Base-by-base conservation (phyloP, 2,888 invertebrate species). In the Leptopilina drosophilae region DNA sequence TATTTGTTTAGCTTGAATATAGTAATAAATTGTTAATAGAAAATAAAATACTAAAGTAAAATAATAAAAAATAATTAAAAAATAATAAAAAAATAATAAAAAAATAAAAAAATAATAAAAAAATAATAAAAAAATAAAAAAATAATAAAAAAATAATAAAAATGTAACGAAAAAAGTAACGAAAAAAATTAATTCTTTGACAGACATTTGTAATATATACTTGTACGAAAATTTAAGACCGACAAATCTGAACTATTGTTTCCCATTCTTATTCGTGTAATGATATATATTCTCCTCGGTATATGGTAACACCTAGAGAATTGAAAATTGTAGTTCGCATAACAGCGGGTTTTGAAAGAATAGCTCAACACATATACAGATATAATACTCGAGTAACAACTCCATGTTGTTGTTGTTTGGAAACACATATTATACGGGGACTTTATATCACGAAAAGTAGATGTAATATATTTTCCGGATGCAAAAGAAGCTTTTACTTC, bases 171-270 rank as follows among this genome's bases (percentile, higher is more conserved):
- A 46, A 46, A n/a, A n/a, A n/a, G n/a, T n/a, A n/a, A n/a, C n/a
- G n/a, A n/a, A n/a, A 46, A 46, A 5, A 9, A 9, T 7, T 46
- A 56, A 73, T 73, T 11, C 33, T 33, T 73, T 56, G 73, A 73
- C 73, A 73, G 73, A 9, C 9, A 33, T 53, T 73, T n/a, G 56
- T 53, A 73, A 73, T 42, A 42, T 8, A 33, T 33, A 33, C 33
- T 33, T 33, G 33, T 33, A 33, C 33, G 5, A 56, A 73, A 56
- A n/a, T n/a, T 53, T 73, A n/a, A 56, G 33, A 53, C 33, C 56
- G n/a, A 56, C 73, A 11, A 40, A 73, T 26, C 56, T 33, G n/a
- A 33, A 73, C 73, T 56, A 73, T 73, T 73, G 73, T 69, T 42
- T 42, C 33, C n/a, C 26, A 53, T 53, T 53, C 12, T 53, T 56